A percentile compares a stretch with the other conserved stretches of the same genome.
phyloP scores from a whole-genome alignment of 2,797 vertebrate species.

The Furcifer pardalis region DNA sequence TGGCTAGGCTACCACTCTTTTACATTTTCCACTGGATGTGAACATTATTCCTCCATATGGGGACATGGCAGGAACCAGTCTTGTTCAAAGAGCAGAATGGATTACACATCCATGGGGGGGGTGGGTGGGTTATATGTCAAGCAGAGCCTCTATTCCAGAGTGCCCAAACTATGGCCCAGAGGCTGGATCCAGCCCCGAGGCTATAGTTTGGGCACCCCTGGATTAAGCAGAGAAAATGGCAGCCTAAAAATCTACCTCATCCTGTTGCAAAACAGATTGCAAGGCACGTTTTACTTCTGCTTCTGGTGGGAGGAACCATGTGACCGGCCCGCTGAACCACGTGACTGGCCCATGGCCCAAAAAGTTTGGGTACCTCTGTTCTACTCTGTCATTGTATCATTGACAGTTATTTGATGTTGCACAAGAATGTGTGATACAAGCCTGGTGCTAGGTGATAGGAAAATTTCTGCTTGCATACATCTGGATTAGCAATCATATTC shows the following conservation, averaged over 20 bases:
- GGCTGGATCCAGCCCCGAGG: too few relatives aligned
- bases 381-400: neutral
- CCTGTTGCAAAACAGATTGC: too few relatives aligned
- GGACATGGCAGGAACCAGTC: neutral
- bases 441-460: neutral
- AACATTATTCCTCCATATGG: neutral
- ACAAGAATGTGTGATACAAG: neutral
- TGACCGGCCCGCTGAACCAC: too few relatives aligned
- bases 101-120: neutral
- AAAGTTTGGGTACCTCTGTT: too few relatives aligned
- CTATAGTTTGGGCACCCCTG: too few relatives aligned
- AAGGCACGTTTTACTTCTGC: too few relatives aligned
- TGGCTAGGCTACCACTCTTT: constrained; percentile 13
- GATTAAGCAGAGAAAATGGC: too few relatives aligned
- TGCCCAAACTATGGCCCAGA: too few relatives aligned
- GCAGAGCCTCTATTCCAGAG: neutral
- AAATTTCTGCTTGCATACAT: constrained; percentile 1
- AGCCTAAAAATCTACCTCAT: too few relatives aligned
- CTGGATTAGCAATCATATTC: constrained; percentile 29
- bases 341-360: too few relatives aligned
- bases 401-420: neutral
- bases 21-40: constrained; percentile 30
- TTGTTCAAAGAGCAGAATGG: neutral
- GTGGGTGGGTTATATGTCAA: neutral
- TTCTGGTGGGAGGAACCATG: too few relatives aligned